phyloP scores from a whole-genome alignment of 2,888 invertebrate species.

The Timema podura region DNA sequence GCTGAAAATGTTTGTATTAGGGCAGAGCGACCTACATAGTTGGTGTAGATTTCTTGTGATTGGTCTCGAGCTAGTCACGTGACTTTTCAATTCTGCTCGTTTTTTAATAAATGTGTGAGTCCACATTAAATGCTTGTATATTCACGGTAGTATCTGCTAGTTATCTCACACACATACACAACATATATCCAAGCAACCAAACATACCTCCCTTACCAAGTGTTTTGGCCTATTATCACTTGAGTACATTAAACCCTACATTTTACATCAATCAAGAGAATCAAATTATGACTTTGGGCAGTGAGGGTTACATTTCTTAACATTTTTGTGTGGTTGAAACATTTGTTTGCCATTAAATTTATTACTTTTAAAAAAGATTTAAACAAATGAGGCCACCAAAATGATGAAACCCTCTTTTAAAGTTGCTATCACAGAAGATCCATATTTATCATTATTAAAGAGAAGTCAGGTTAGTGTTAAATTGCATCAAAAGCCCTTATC shows the following conservation, averaged over 20 bases:
- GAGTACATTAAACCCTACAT: too few species aligned
- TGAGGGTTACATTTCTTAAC: conserved; percentile 7
- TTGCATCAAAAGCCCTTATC: too few species aligned
- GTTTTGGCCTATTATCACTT: conserved; percentile 3
- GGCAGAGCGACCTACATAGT: too few species aligned
- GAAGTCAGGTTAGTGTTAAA: too few species aligned
- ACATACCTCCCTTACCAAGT: conserved; percentile 2
- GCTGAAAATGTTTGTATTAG: too few species aligned
- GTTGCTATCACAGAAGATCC: conserved; percentile 5
- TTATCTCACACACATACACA: neutral
- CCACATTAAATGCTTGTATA: neutral
- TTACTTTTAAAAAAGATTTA: conserved; percentile 1
- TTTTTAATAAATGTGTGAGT: too few species aligned
- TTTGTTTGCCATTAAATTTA: too few species aligned
- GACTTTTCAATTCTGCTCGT: too few species aligned
- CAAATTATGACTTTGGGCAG: neutral
- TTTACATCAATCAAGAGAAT: too few species aligned
- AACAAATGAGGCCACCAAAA: neutral
- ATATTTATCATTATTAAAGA: neutral
- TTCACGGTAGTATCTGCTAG: conserved; percentile 7
- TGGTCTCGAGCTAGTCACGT: too few species aligned
- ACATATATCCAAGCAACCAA: neutral
- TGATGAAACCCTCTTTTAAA: neutral
- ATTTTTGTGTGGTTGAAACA: too few species aligned
- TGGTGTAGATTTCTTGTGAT: too few species aligned